Conservation (phyloP, 2,797 vertebrate species). For the Enteromius fasciolatus region DNA sequence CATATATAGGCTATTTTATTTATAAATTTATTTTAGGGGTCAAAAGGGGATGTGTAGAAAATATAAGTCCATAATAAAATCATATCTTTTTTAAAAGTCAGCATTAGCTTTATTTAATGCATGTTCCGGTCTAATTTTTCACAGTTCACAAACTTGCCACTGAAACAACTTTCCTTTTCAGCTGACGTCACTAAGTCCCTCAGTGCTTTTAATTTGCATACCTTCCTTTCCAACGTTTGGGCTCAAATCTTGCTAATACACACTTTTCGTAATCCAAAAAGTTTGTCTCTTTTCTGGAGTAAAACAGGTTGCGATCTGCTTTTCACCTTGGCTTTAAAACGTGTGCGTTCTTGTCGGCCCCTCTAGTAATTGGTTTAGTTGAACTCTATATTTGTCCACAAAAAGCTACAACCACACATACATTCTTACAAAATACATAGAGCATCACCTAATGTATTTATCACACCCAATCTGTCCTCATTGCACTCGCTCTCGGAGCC, state of each 20-base stretch:
- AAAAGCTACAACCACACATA: background rate
- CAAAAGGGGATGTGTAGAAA: background rate
- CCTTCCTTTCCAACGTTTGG: background rate
- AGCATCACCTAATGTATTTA: conserved; percentile 30
- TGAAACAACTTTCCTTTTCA: background rate
- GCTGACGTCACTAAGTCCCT: background rate
- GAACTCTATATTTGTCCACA: background rate
- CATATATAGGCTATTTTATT: background rate
- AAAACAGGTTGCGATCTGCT: background rate
- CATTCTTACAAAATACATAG: background rate
- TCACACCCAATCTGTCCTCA: conserved; percentile 29
- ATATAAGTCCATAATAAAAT: background rate
- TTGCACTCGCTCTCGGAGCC: conserved; percentile 16
- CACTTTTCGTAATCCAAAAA: background rate
- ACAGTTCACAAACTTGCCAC: background rate
- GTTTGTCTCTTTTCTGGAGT: background rate
- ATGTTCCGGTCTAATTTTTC: background rate
- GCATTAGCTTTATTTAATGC: background rate
- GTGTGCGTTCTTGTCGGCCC: background rate
- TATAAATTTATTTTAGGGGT: background rate
- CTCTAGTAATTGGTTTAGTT: background rate
- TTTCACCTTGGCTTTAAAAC: background rate
- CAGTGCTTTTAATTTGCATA: background rate
- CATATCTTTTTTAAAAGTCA: too few relatives aligned
- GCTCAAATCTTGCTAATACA: background rate